Base-by-base conservation (phyloP, 2,113 vertebrate genomes). In the Antidorcas marsupialis region DNA sequence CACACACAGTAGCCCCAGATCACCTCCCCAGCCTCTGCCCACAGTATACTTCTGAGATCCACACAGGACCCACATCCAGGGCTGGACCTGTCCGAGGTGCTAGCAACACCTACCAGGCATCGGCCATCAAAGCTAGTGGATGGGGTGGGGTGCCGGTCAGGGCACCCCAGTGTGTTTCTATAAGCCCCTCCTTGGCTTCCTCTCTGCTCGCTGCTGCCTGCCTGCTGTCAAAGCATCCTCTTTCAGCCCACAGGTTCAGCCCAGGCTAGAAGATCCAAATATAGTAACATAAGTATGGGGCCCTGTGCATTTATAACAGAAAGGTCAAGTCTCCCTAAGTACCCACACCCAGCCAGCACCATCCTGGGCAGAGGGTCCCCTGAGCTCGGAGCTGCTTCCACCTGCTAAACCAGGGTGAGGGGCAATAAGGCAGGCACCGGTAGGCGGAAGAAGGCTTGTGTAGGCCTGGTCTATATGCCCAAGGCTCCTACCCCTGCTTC, bases 21-120 rank as follows among this genome's bases (percentile, higher is more conserved):
- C 36, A 47, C 47, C 59, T 45, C 30, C 57, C 39, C 30, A 33
- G 87, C 71, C 87, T 84, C 47, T 71, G 23, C 45, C 87, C 92
- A n/a, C 1, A n/a, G 50, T 62, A 55, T n/a, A 83, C 11, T 10
- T 12, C 53, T 16, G 8, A 91, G 76, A 76, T 21, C 19, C 15
- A 13, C 7, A 74, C 21, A 74, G 67, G 36, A 74, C 2, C 67
- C n/a, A 74, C 67, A 39, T 23, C 27, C 36, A 39, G 67, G 57
- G 23, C 47, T 78, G 60, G 47, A 89, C 97, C 92, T 97, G 89
- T 91, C 96, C 23, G 6, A 96, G 86, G 76, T 95, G 86, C 96
- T 90, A 30, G 52, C 47, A 43, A 85, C 36, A 71, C 45, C 6
- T 1, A 43, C 55, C n/a, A 30, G 13, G 52, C 28, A 7, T 12